Percentiles rank a stretch among this genome's conserved stretches.
Evolutionary conservation across 2,797 vertebrate species (phyloP).

Genomic region (Poeciliopsis presidionis): DNA sequence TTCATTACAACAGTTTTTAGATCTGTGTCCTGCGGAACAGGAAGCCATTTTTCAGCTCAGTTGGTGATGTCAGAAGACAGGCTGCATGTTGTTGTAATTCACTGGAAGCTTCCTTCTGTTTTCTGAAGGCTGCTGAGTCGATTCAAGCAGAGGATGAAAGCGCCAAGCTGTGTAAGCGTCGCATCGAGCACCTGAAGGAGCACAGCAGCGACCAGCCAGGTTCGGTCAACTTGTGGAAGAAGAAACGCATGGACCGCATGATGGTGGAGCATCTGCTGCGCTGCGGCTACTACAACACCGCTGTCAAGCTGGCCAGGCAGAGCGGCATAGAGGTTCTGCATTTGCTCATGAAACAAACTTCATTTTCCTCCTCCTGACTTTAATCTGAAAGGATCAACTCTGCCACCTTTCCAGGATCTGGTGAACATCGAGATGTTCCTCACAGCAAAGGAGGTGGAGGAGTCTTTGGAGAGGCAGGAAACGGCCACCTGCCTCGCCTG

Average conservation of each 20-base stretch:
- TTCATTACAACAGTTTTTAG: too few species aligned
- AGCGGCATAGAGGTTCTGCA: slow-evolving; percentile 92
- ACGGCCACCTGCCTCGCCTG: slow-evolving; percentile 97
- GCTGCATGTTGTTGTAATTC: not conserved
- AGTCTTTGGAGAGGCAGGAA: slow-evolving; percentile 97
- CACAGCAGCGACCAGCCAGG: slow-evolving; percentile 96
- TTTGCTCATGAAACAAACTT: too few species aligned
- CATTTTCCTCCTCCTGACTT: not conserved
- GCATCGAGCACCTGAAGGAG: slow-evolving; percentile 97
- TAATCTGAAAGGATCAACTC: not conserved
- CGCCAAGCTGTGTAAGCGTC: slow-evolving; percentile 95
- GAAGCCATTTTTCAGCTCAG: too few species aligned
- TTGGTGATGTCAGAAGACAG: too few species aligned
- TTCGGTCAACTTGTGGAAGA: slow-evolving; percentile 95
- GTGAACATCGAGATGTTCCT: slow-evolving; percentile 99
- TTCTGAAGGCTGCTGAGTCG: slow-evolving; percentile 91
- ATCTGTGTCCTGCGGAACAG: too few species aligned
- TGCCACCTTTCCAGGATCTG: slow-evolving; percentile 84
- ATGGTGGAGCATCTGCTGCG: slow-evolving; percentile 98
- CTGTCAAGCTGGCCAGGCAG: slow-evolving; percentile 94
- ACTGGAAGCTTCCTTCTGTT: not conserved
- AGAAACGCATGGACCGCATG: slow-evolving; percentile 99
- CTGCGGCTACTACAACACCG: slow-evolving; percentile 98
- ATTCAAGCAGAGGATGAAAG: slow-evolving; percentile 99
- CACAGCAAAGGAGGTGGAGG: slow-evolving; percentile 98